Evolutionary conservation across 2,113 vertebrate genomes (phyloP).

Genomic region (Apaloderma vittatum): DNA sequence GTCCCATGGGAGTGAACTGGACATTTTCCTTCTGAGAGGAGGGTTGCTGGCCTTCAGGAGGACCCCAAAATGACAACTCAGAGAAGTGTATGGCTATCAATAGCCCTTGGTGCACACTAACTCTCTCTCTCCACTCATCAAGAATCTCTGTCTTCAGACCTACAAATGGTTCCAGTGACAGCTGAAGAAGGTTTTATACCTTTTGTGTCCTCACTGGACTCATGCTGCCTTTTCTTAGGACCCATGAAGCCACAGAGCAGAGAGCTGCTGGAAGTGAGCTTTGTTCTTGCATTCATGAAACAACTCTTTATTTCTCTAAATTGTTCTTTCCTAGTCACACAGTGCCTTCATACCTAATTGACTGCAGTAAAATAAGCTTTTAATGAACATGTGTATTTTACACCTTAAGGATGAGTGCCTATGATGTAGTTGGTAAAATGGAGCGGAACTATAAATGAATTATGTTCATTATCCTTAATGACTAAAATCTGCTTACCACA

Average conservation of each 20-base stretch:
- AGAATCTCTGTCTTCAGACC: neutral
- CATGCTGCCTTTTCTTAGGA: neutral
- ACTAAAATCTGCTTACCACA: neutral
- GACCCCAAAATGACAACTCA: neutral
- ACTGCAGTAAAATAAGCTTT: neutral
- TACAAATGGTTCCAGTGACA: neutral
- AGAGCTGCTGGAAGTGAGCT: neutral
- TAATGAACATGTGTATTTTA: neutral
- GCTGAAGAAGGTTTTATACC: neutral
- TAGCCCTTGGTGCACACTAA: neutral
- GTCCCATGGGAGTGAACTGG: neutral
- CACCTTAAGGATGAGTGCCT: neutral
- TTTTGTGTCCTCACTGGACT: neutral
- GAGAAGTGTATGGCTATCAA: neutral
- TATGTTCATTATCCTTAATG: neutral
- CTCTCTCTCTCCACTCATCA: rapidly evolving
- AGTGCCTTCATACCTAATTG: neutral
- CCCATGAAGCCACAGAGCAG: neutral
- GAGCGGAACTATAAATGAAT: neutral
- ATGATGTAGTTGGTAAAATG: neutral
- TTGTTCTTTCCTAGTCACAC: neutral
- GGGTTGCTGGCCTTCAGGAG: neutral
- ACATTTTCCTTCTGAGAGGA: neutral
- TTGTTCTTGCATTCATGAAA: neutral
- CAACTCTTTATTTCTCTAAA: neutral